Evolutionary conservation across 2,888 invertebrate genomes (phyloP).

Genomic region (Leucophenga maculata): DNA sequence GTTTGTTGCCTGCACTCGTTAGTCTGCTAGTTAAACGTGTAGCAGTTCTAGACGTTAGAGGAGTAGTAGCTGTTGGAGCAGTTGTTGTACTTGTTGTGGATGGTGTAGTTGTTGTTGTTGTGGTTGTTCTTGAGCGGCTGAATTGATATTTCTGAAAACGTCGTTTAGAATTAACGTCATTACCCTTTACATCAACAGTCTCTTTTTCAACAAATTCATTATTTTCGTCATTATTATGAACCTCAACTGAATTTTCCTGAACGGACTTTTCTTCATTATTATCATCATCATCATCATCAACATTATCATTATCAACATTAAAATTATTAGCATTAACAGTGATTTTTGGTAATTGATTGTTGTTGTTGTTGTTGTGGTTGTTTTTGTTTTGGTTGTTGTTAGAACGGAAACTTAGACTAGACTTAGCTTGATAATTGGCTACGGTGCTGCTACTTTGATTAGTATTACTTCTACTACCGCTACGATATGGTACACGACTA

Average conservation of each 20-base stretch:
- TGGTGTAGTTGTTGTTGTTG: constrained; percentile 40
- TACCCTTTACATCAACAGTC: constrained; percentile 52
- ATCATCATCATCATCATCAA: too few relatives aligned
- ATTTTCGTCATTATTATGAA: constrained; percentile 40
- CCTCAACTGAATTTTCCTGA: constrained; percentile 38
- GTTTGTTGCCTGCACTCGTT: constrained; percentile 45
- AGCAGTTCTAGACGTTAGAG: constrained; percentile 27
- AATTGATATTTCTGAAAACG: constrained; percentile 72
- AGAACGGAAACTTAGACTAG: constrained; percentile 50
- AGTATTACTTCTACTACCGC: constrained; percentile 47
- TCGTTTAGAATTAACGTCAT: constrained; percentile 70
- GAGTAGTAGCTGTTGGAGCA: constrained; percentile 30
- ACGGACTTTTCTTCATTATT: constrained; percentile 30
- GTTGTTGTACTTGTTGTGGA: constrained; percentile 32
- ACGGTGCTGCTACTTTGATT: constrained; percentile 66
- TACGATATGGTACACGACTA: constrained; percentile 45
- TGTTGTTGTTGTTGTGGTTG: constrained; percentile 32
- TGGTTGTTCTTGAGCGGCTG: constrained; percentile 61
- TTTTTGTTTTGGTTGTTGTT: constrained; percentile 39
- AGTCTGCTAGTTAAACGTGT: constrained; percentile 26
- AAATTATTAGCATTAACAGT: constrained; percentile 38
- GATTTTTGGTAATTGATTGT: constrained; percentile 37
- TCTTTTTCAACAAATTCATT: constrained; percentile 38
- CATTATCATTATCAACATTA: constrained; percentile 35
- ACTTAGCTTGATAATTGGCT: constrained; percentile 64